These are phyloP conservation scores for Candoia aspera DNA, from an alignment of 2,113 vertebrate genomes.

Conservation along the genomic window DNA sequence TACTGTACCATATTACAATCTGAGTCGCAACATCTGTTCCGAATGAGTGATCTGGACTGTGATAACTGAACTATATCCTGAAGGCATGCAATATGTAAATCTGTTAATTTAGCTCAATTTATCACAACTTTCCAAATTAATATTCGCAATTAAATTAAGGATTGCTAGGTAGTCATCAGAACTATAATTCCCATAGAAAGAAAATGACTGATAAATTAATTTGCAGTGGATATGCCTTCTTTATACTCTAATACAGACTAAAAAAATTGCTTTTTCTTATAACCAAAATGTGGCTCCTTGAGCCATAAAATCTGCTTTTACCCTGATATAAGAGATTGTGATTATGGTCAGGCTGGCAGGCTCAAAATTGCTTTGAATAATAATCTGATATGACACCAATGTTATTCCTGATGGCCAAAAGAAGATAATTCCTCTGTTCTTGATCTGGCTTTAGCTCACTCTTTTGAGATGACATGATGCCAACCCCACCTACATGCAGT, in stretches of 20 bases:
- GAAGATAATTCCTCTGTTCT: no score
- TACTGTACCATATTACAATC: background rate
- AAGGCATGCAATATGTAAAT: background rate
- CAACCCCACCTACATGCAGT: no score
- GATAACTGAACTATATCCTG: background rate
- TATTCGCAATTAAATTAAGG: background rate
- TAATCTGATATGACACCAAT: no score
- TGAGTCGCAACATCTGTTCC: background rate
- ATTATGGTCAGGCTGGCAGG: no score
- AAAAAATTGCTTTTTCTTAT: background rate
- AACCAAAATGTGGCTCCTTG: no score
- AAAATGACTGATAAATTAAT: background rate
- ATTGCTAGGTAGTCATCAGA: background rate
- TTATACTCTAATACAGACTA: rapidly evolving
- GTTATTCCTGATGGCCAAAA: no score
- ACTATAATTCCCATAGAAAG: background rate
- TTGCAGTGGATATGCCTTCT: background rate
- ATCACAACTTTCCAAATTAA: background rate
- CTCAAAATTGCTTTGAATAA: no score
- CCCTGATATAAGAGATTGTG: no score
- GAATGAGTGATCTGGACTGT: background rate
- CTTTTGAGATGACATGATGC: no score
- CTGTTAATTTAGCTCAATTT: background rate
- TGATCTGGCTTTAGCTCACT: no score
- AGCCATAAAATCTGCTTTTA: no score